Base-by-base conservation (phyloP, 2,113 vertebrate species). In the Oreotrochilus melanogaster region DNA sequence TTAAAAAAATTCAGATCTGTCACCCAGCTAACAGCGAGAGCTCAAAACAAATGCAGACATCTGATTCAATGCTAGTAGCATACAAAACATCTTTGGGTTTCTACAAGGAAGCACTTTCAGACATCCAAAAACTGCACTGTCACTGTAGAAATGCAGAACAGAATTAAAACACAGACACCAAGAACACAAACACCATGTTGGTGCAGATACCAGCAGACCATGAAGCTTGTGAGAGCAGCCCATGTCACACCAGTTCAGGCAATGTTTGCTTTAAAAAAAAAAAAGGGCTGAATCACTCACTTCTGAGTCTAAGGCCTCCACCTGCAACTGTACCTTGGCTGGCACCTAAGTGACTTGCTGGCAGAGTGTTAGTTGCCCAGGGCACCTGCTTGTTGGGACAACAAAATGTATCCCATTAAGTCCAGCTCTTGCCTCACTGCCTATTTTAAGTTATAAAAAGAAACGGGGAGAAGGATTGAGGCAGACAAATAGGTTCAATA, bases 381-480 rank as follows among this genome's bases (percentile, higher is more conserved):
- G 72, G 71, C 74, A 93, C 85, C 91, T 64, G 72, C 72, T 88
- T 89, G 79, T 78, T 93, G 76, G 33, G 56, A 90, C 88, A 94
- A 90, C 75, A 91, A 62, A 73, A 86, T 1, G 7, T 27, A 86
- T 80, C 62, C 79, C 2, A 6, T 28, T 51, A 92, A 86, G 47
- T 35, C 37, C 67, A 64, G 43, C 72, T 88, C 88, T 62, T 88
- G 83, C 83, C 60, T 97, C 86, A 92, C 23, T 54, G 67, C 67
- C 71, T 95, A 90, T 94, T 96, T 95, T 94, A 88, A 90, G 64
- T 51, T 8, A n/a, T 62, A 79, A 88, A 76, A 76, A 65, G 78
- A 78, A 43, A 45, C 9, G 39, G 27, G 18, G 62, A 33, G 14
- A 30, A 24, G 33, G 14, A 22, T 14, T 10, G 11, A 64, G 56